Conservation (phyloP, 1,140 invertebrate genomes). For the Brachionus plicatilis region DNA sequence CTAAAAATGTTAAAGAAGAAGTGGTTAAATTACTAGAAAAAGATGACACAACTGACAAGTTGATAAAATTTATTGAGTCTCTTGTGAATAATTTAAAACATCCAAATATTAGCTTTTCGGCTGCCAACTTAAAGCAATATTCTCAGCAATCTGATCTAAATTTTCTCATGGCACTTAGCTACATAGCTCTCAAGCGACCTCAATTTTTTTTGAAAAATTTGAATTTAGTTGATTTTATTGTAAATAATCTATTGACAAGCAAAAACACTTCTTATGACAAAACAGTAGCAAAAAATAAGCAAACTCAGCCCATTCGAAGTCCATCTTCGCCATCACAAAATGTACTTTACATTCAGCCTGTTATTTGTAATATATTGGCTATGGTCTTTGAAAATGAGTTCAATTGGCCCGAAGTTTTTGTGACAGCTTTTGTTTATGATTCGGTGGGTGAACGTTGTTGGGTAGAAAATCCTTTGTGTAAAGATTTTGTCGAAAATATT, state of each 20-base stretch:
- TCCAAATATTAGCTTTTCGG: not conserved
- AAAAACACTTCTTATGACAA: not conserved
- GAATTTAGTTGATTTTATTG: slow-evolving; percentile 21
- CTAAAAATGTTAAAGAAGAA: slow-evolving; percentile 36
- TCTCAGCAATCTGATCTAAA: slow-evolving; percentile 18
- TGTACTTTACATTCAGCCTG: not conserved
- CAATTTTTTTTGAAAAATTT: slow-evolving; percentile 6
- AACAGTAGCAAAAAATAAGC: not conserved
- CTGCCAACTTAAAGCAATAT: not conserved
- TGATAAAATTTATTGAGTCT: slow-evolving; percentile 21
- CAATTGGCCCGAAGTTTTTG: slow-evolving; percentile 60
- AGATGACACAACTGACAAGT: slow-evolving; percentile 22
- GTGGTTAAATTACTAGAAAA: not conserved
- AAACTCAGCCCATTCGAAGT: not conserved
- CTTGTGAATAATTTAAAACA: slow-evolving; percentile 4
- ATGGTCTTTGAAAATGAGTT: slow-evolving; percentile 67
- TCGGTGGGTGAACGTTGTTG: slow-evolving; percentile 81
- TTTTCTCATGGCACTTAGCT: slow-evolving; percentile 22
- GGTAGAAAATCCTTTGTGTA: slow-evolving; percentile 85
- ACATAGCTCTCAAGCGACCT: slow-evolving; percentile 7
- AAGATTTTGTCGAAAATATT: slow-evolving; percentile 85
- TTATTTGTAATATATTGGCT: slow-evolving; percentile 78
- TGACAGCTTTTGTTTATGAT: slow-evolving; percentile 81
- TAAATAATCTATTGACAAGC: not conserved
- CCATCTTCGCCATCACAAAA: slow-evolving; percentile 13